Conservation (phyloP, 2,797 vertebrate genomes). For the Hybognathus amarus region DNA sequence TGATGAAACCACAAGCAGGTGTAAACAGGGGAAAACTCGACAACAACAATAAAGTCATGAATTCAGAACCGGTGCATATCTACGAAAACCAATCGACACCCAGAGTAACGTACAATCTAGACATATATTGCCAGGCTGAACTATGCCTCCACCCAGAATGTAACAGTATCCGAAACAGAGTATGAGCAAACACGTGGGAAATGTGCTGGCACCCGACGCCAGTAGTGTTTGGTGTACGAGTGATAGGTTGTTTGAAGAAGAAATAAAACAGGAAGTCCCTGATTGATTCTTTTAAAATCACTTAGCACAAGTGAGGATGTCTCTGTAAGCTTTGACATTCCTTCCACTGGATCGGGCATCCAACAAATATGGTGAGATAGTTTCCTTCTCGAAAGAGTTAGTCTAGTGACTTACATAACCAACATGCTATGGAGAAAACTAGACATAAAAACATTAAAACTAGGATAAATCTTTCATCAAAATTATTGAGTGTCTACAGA, state of each 20-base stretch:
- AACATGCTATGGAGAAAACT: neutral
- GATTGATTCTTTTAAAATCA: constrained; percentile 58
- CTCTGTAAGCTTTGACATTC: constrained; percentile 44
- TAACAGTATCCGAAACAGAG: constrained; percentile 10
- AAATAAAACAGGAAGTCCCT: constrained; percentile 63
- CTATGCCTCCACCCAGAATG: neutral
- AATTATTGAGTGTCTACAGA: neutral
- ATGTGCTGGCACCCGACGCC: constrained; percentile 18
- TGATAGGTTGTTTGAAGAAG: constrained; percentile 62
- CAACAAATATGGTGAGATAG: neutral
- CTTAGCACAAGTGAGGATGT: constrained; percentile 43
- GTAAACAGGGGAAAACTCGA: constrained; percentile 38
- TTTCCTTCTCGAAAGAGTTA: neutral
- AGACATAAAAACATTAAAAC: neutral
- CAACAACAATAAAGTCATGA: constrained; percentile 28
- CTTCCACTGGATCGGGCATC: neutral
- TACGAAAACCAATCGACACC: neutral
- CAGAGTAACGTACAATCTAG: neutral
- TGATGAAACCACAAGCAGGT: constrained; percentile 55
- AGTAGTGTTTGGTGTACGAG: constrained; percentile 63
- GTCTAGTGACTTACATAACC: neutral
- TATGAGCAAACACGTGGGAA: constrained; percentile 1
- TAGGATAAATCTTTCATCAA: constrained; percentile 7
- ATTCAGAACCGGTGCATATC: neutral
- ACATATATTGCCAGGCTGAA: constrained; percentile 8